These are phyloP conservation scores for Caenorhabditis sp. DNA, from an alignment of 2,888 invertebrate species.

Conservation along the genomic window DNA sequence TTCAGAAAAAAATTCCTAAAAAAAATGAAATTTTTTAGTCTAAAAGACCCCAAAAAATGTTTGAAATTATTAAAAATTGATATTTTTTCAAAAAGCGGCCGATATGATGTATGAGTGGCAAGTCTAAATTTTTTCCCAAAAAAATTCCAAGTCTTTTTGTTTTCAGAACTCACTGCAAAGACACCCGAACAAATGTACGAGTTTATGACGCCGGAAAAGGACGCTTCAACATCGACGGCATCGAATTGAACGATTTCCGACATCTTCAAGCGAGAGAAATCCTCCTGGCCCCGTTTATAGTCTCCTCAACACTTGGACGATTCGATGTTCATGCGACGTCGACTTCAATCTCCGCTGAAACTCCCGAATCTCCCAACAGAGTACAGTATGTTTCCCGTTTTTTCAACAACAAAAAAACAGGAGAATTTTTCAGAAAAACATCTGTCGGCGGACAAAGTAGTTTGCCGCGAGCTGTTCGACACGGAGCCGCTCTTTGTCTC, in stretches of 20 bases:
- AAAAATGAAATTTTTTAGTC: too few relatives aligned
- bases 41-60: too few relatives aligned
- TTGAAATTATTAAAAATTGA: too few relatives aligned
- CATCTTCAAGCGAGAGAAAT: slow-evolving; percentile 64
- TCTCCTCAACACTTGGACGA: slow-evolving; percentile 57
- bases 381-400: slow-evolving; percentile 10
- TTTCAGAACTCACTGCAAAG: slow-evolving; percentile 56
- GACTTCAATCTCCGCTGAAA: slow-evolving; percentile 19
- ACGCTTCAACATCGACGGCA: slow-evolving; percentile 60
- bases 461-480: slow-evolving; percentile 64
- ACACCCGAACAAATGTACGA: slow-evolving; percentile 51
- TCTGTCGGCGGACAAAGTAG: slow-evolving; percentile 53
- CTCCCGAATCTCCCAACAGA: slow-evolving; percentile 38
- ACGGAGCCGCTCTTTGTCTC: slow-evolving; percentile 60
- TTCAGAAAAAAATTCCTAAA: too few relatives aligned
- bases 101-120: too few relatives aligned
- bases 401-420: not conserved
- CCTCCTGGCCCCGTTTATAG: slow-evolving; percentile 63
- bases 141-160: too few relatives aligned
- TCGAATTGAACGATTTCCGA: slow-evolving; percentile 53
- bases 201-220: slow-evolving; percentile 66
- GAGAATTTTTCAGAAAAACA: slow-evolving; percentile 8
- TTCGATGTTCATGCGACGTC: slow-evolving; percentile 61
- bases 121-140: too few relatives aligned
- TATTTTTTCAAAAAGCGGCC: too few relatives aligned